These are phyloP conservation scores for Epinotia nisella DNA, from an alignment of 2,888 invertebrate species.

Conservation along the genomic window DNA sequence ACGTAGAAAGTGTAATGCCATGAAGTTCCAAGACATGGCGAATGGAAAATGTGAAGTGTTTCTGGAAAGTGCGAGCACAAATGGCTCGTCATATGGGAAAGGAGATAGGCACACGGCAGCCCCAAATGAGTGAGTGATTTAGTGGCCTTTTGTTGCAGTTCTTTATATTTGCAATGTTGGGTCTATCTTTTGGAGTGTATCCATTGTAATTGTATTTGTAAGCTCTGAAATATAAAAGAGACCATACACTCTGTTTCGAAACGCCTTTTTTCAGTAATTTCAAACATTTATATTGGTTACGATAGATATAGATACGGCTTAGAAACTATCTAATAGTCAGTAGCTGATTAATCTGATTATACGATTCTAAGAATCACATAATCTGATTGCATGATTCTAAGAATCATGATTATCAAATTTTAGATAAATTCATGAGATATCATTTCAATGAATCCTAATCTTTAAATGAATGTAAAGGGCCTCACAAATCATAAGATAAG, in stretches of 20 bases:
- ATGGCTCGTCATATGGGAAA: conserved; percentile 75
- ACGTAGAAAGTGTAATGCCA: conserved; percentile 56
- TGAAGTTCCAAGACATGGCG: conserved; percentile 68
- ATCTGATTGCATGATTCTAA: too few relatives aligned
- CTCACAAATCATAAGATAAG: not conserved
- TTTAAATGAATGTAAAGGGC: not conserved
- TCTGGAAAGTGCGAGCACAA: conserved; percentile 54
- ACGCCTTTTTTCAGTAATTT: not conserved
- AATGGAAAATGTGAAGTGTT: conserved; percentile 61
- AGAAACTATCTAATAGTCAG: too few relatives aligned
- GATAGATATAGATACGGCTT: too few relatives aligned
- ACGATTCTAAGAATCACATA: too few relatives aligned
- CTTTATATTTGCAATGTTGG: not conserved
- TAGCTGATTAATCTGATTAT: not conserved
- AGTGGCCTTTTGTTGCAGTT: not conserved
- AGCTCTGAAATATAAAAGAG: too few relatives aligned
- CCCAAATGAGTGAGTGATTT: conserved; percentile 77
- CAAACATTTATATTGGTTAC: too few relatives aligned
- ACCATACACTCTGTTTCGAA: not conserved
- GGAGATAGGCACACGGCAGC: conserved; percentile 79
- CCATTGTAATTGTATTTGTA: too few relatives aligned
- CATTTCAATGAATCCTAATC: not conserved
- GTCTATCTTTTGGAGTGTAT: not conserved
- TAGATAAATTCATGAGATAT: not conserved
- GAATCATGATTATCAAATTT: too few relatives aligned